Evolutionary conservation across 37 sponge, comb jelly and placozoan genomes (phyloP).

Genomic region (Oscarella lobularis): DNA sequence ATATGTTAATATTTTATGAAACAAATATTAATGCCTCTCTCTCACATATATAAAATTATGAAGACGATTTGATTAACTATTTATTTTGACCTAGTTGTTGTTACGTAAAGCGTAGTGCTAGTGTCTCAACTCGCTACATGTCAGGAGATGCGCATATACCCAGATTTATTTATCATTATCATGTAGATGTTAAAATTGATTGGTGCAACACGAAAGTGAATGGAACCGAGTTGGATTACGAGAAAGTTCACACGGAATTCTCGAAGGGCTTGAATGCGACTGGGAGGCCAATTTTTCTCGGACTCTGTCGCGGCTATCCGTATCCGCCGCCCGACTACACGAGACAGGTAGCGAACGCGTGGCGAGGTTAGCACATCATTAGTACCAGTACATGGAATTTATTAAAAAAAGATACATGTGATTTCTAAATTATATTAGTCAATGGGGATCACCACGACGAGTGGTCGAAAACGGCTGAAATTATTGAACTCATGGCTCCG

Average conservation of each 20-base stretch:
- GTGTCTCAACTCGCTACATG: too few relatives aligned
- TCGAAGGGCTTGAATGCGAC: constrained; percentile 59
- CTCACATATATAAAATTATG: too few relatives aligned
- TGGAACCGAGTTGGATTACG: constrained; percentile 56
- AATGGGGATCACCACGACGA: constrained; percentile 58
- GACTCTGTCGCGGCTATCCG: constrained; percentile 57
- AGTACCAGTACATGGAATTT: too few relatives aligned
- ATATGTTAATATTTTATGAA: too few relatives aligned
- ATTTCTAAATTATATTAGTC: too few relatives aligned
- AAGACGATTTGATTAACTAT: too few relatives aligned
- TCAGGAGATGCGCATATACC: too few relatives aligned
- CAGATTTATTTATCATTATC: too few relatives aligned
- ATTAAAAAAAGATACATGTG: too few relatives aligned
- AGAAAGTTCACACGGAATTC: constrained; percentile 48
- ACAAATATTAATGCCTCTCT: too few relatives aligned
- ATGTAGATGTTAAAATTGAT: constrained; percentile 72
- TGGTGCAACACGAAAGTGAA: constrained; percentile 73
- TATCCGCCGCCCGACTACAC: constrained; percentile 63
- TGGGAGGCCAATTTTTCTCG: constrained; percentile 55
- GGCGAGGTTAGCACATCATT: constrained; percentile 68
- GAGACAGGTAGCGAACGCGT: constrained; percentile 54
- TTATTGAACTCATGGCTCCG: constrained; percentile 44
- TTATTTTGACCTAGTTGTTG: background rate
- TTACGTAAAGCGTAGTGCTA: too few relatives aligned
- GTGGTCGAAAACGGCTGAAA: constrained; percentile 35